Percentiles rank a stretch among this genome's conserved stretches.
These are phyloP conservation scores for Eurytoma adleriae DNA, from an alignment of 2,888 invertebrate genomes.

Conservation along the genomic window DNA sequence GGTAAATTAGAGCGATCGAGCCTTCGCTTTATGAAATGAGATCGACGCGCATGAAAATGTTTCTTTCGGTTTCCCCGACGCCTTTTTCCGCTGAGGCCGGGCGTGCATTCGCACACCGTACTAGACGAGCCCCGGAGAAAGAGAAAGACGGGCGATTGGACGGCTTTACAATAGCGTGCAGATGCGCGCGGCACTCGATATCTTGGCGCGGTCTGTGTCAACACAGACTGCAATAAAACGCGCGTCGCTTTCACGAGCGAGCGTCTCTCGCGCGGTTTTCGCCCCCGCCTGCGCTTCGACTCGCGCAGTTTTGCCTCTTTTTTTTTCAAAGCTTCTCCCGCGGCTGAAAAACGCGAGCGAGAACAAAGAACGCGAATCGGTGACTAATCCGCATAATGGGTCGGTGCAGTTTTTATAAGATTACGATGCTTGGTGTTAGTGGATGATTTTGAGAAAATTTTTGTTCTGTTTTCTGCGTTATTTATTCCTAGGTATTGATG, in stretches of 20 bases:
- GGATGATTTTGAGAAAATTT: too few species aligned
- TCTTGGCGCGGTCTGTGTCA: constrained; percentile 66
- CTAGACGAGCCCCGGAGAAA: constrained; percentile 25
- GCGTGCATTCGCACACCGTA: neutral
- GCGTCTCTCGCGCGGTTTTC: constrained; percentile 17
- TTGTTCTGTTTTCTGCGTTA: too few species aligned
- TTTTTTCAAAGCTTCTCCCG: neutral
- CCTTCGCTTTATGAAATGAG: too few species aligned
- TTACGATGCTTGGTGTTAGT: too few species aligned
- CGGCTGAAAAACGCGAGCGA: neutral
- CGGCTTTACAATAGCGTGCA: constrained; percentile 57
- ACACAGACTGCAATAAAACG: constrained; percentile 68
- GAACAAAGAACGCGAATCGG: neutral
- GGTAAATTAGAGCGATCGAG: too few species aligned
- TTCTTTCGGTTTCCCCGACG: too few species aligned
- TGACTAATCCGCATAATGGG: too few species aligned
- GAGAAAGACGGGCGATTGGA: constrained; percentile 47
- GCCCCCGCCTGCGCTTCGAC: neutral
- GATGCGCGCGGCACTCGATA: constrained; percentile 64
- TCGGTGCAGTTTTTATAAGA: too few species aligned
- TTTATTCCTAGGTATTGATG: too few species aligned
- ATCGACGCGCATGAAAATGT: too few species aligned
- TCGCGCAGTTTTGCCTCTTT: too few species aligned
- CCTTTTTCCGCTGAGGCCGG: too few species aligned
- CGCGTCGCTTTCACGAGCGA: neutral